A percentile compares a stretch with the other conserved stretches of the same genome.
phyloP scores from a whole-genome alignment of 2,797 vertebrate genomes.

The Prunella strophiata region DNA sequence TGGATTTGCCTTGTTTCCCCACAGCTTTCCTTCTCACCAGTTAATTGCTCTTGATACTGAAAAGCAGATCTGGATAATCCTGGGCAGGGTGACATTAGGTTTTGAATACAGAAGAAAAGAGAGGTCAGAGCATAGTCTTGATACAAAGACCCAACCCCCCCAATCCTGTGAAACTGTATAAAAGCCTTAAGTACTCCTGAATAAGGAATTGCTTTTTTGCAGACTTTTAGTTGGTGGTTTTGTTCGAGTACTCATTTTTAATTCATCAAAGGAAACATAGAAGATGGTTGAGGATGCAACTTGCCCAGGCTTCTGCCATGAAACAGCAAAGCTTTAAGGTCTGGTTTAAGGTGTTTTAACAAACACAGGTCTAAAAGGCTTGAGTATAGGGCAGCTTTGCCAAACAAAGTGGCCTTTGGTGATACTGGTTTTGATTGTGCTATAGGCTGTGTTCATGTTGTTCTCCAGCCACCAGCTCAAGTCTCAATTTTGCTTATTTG shows the following conservation, averaged over 20 bases:
- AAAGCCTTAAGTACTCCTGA: conserved; percentile 7
- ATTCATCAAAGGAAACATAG: neutral
- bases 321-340: neutral
- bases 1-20: neutral
- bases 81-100: neutral
- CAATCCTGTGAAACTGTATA: neutral
- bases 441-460: neutral
- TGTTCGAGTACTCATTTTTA: neutral
- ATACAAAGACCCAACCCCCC: neutral
- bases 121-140: neutral
- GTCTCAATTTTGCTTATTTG: neutral
- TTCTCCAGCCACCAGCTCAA: neutral
- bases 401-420: neutral
- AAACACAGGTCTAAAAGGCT: neutral
- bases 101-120: neutral
- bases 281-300: neutral
- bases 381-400: neutral
- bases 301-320: neutral
- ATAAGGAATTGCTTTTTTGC: neutral
- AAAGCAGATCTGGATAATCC: conserved; percentile 7
- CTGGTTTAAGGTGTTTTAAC: neutral
- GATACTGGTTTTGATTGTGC: neutral
- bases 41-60: neutral
- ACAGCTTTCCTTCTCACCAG: neutral
- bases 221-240: neutral